Percentiles rank a stretch among this genome's conserved stretches.
These are phyloP conservation scores for Morpho deidamia DNA, from an alignment of 2,888 invertebrate genomes.

Conservation along the genomic window DNA sequence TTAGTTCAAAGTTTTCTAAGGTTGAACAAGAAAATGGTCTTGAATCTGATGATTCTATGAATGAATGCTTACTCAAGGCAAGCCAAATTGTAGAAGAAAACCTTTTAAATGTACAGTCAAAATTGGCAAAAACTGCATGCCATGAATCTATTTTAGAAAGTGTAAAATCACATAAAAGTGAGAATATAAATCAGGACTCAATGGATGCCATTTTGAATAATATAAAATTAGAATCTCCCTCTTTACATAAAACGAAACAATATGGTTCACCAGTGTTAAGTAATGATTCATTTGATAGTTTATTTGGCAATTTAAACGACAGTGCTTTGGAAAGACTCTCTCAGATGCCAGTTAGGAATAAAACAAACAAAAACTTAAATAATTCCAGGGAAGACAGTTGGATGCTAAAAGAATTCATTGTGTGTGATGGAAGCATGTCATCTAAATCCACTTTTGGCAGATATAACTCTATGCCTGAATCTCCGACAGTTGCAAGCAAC, in stretches of 20 bases:
- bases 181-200: constrained; percentile 56
- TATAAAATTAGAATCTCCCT: constrained; percentile 58
- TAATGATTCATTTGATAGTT: constrained; percentile 71
- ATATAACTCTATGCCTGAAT: constrained; percentile 70
- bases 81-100: constrained; percentile 70
- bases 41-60: constrained; percentile 73
- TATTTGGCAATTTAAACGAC: constrained; percentile 66
- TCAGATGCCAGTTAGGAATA: constrained; percentile 49
- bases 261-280: constrained; percentile 45
- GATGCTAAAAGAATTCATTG: constrained; percentile 46
- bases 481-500: constrained; percentile 47
- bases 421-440: constrained; percentile 49
- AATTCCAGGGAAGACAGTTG: constrained; percentile 34
- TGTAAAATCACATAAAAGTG: constrained; percentile 32
- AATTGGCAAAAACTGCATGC: constrained; percentile 39
- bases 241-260: constrained; percentile 42
- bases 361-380: constrained; percentile 29
- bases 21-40: constrained; percentile 56
- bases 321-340: constrained; percentile 62
- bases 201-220: constrained; percentile 61
- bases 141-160: constrained; percentile 30
- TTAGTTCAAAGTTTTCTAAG: constrained; percentile 63
- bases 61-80: constrained; percentile 67
- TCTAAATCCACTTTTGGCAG: constrained; percentile 54
- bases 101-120: constrained; percentile 38